Evolutionary conservation across 2,888 invertebrate species (phyloP).

Genomic region (Epistrophe eligans): DNA sequence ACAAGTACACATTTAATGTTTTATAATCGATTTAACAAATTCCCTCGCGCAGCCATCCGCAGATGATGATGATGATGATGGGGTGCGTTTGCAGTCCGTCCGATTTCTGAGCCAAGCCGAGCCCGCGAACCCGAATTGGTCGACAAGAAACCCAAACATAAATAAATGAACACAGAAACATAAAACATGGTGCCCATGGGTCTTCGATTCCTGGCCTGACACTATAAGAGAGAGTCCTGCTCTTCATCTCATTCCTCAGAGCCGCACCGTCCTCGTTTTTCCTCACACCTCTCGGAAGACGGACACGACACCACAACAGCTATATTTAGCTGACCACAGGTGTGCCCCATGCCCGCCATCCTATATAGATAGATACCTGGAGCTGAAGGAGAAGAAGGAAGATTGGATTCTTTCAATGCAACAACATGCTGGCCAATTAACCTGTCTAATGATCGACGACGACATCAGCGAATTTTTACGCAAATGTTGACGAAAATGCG

Average conservation of each 20-base stretch:
- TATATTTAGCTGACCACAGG: constrained; percentile 76
- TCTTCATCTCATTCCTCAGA: background rate
- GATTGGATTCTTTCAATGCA: constrained; percentile 81
- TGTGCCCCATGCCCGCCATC: constrained; percentile 69
- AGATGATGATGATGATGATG: constrained; percentile 37
- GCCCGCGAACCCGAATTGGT: background rate
- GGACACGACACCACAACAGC: constrained; percentile 72
- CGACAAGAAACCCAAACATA: constrained; percentile 59
- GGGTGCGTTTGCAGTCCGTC: constrained; percentile 26
- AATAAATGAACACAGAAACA: constrained; percentile 72
- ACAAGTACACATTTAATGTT: constrained; percentile 76
- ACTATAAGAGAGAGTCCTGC: constrained; percentile 29
- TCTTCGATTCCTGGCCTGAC: constrained; percentile 71
- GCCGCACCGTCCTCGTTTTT: background rate
- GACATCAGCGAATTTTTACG: constrained; percentile 74
- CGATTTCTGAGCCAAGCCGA: background rate
- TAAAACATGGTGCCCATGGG: constrained; percentile 76
- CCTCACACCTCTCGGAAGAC: constrained; percentile 55
- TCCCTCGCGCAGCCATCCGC: constrained; percentile 68
- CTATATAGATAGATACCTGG: background rate
- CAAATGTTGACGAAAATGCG: constrained; percentile 75
- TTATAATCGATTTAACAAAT: constrained; percentile 76
- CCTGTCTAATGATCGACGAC: constrained; percentile 77
- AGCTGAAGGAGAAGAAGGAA: constrained; percentile 77
- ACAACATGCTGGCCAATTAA: constrained; percentile 80